Conservation (phyloP, 2,888 invertebrate species). For the Hydrotaea cyrtoneurina region DNA sequence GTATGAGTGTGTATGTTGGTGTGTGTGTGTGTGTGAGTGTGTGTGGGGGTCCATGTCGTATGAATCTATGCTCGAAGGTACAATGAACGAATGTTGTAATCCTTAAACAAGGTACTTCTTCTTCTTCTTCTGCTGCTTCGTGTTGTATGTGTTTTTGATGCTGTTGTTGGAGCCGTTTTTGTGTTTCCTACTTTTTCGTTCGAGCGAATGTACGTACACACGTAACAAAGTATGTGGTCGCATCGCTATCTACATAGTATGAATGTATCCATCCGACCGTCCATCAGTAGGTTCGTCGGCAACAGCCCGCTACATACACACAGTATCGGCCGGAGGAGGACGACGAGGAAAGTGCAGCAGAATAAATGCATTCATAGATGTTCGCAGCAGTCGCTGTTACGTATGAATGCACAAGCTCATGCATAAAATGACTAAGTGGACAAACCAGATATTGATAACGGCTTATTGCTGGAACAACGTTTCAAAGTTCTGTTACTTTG, state of each 20-base stretch:
- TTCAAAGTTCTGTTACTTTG: conserved; percentile 76
- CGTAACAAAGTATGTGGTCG: conserved; percentile 1
- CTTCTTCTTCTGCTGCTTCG: conserved; percentile 1
- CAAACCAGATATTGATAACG: conserved; percentile 80
- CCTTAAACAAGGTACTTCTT: conserved; percentile 61
- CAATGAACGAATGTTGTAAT: conserved; percentile 59
- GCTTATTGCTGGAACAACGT: conserved; percentile 74
- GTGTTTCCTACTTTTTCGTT: neutral
- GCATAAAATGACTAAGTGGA: conserved; percentile 74
- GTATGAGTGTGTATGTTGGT: conserved; percentile 19
- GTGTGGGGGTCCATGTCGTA: conserved; percentile 45
- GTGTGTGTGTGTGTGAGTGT: neutral
- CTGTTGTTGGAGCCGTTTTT: neutral
- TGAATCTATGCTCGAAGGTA: conserved; percentile 49
- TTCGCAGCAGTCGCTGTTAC: conserved; percentile 60
- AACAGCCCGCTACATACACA: conserved; percentile 53
- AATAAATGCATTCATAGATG: conserved; percentile 47
- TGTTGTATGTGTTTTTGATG: neutral
- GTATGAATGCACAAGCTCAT: conserved; percentile 60
- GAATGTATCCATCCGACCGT: conserved; percentile 42
- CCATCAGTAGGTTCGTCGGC: conserved; percentile 59
- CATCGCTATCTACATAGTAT: conserved; percentile 37
- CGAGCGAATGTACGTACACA: neutral
- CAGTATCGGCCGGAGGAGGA: neutral
- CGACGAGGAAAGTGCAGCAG: conserved; percentile 30